These are phyloP conservation scores for Alca torda DNA, from an alignment of 2,797 vertebrate species.

Conservation along the genomic window DNA sequence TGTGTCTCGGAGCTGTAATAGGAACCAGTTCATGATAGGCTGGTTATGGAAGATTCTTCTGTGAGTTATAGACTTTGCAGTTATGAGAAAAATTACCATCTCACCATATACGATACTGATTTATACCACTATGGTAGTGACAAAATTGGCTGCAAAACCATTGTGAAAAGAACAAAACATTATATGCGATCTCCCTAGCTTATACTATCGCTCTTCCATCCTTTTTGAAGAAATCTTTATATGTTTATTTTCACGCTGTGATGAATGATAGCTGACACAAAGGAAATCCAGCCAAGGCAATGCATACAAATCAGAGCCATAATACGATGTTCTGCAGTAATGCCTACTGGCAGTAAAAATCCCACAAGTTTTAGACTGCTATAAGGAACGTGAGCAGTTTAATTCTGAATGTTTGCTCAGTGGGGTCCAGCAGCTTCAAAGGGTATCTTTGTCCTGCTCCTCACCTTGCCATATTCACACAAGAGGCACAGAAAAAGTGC, in stretches of 20 bases:
- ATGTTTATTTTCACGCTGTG: constrained; percentile 39
- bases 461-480: not conserved
- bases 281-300: not conserved
- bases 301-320: constrained; percentile 21
- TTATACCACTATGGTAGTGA: not conserved
- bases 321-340: not conserved
- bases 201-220: not conserved
- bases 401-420: not conserved
- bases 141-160: not conserved
- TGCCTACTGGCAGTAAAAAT: not conserved
- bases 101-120: not conserved
- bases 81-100: not conserved
- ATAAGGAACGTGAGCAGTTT: not conserved
- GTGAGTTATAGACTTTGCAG: not conserved
- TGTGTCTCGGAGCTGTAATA: not conserved
- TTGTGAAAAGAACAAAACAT: not conserved
- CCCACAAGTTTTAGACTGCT: not conserved
- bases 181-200: not conserved
- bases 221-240: not conserved
- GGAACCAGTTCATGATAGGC: not conserved
- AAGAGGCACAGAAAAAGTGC: not conserved
- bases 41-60: not conserved
- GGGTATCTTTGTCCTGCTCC: not conserved
- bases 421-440: not conserved
- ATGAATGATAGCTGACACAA: constrained; percentile 45